These are phyloP conservation scores for Epinephelus awoara DNA, from an alignment of 2,797 vertebrate genomes.

Conservation along the genomic window DNA sequence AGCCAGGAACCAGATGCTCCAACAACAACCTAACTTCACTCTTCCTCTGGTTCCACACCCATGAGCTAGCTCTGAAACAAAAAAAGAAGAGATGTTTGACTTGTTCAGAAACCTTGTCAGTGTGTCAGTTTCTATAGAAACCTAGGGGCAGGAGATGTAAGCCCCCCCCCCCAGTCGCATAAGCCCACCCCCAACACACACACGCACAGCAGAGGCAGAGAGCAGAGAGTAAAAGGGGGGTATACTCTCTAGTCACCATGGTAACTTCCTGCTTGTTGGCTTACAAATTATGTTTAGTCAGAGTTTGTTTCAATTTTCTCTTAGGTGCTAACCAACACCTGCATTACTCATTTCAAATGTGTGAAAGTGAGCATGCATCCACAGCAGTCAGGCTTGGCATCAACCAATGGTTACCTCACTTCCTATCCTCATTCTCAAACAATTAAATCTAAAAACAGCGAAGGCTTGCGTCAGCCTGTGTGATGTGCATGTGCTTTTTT, in stretches of 20 bases:
- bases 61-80: constrained; percentile 18
- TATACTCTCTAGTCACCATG: constrained; percentile 67
- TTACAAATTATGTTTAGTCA: constrained; percentile 58
- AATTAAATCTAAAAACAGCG: constrained; percentile 40
- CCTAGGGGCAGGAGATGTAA: constrained; percentile 43
- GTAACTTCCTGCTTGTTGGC: constrained; percentile 65
- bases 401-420: constrained; percentile 45
- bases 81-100: constrained; percentile 41
- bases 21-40: constrained; percentile 39
- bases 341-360: constrained; percentile 43
- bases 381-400: constrained; percentile 12
- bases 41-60: constrained; percentile 47
- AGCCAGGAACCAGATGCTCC: constrained; percentile 50
- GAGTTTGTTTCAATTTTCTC: constrained; percentile 48
- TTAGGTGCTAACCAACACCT: constrained; percentile 20
- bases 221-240: constrained; percentile 1
- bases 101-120: constrained; percentile 59
- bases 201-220: background rate
- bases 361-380: constrained; percentile 46
- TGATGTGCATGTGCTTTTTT: constrained; percentile 5
- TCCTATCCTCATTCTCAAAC: constrained; percentile 53
- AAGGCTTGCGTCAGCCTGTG: constrained; percentile 9
- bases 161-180: constrained; percentile 8
- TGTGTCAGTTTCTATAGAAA: constrained; percentile 79
- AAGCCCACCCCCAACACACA: background rate